Conservation (phyloP, 2,113 vertebrate species). For the Plecotus auritus region DNA sequence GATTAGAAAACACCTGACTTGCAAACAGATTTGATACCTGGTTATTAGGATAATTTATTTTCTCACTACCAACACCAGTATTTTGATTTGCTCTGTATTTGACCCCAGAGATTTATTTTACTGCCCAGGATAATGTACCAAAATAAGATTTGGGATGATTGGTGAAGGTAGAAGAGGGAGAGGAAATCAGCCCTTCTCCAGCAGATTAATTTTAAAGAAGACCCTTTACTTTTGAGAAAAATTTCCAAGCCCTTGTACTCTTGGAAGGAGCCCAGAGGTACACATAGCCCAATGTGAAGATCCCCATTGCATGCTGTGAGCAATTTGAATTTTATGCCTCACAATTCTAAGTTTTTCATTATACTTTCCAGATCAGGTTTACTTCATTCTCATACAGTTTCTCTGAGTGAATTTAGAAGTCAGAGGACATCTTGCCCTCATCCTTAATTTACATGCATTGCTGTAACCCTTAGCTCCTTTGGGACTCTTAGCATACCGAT, state of each 20-base stretch:
- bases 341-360: background rate
- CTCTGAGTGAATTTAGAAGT: background rate
- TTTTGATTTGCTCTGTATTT: background rate
- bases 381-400: background rate
- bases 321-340: slow-evolving; percentile 17
- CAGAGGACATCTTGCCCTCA: background rate
- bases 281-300: background rate
- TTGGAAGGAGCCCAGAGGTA: background rate
- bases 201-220: background rate
- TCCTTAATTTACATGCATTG: background rate
- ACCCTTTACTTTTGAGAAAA: background rate
- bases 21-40: background rate
- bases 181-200: background rate
- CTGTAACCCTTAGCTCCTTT: background rate
- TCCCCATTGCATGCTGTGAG: background rate
- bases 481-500: background rate
- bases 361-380: background rate
- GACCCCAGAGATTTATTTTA: background rate
- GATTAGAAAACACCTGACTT: background rate
- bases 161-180: background rate
- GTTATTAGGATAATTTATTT: background rate
- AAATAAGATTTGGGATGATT: background rate
- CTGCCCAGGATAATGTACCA: background rate
- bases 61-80: background rate
- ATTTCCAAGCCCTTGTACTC: background rate